A percentile compares a stretch with the other conserved stretches of the same genome.
phyloP scores from a whole-genome alignment of 2,888 invertebrate genomes.

The Deroplatys truncata region DNA sequence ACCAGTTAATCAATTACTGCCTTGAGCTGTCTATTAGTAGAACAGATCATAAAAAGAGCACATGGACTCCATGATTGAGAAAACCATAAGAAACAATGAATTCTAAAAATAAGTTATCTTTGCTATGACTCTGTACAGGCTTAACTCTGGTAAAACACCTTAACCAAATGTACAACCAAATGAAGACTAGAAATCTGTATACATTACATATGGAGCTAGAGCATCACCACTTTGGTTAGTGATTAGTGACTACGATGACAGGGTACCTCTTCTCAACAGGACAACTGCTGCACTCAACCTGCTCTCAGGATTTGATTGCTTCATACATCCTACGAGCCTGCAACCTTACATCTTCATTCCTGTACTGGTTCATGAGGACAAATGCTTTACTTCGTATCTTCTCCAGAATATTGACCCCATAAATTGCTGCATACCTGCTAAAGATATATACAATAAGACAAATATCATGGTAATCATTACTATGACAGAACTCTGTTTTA shows the following conservation, averaged over 20 bases:
- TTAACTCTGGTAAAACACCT: conserved; percentile 5
- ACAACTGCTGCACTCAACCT: conserved; percentile 14
- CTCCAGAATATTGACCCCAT: conserved; percentile 43
- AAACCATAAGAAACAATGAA: neutral
- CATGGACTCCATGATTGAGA: neutral
- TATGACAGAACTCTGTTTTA: neutral
- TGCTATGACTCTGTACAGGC: neutral
- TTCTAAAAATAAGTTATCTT: neutral
- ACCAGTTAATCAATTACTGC: too few species aligned
- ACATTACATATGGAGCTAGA: neutral
- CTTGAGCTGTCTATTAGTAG: neutral
- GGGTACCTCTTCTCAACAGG: conserved; percentile 23
- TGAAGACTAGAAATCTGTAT: neutral
- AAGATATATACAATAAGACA: conserved; percentile 21
- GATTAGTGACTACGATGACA: conserved; percentile 30
- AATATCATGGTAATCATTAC: neutral
- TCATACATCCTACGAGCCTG: conserved; percentile 41
- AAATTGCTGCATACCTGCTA: conserved; percentile 46
- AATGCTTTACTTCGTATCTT: conserved; percentile 42
- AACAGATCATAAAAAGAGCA: neutral
- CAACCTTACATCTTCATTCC: conserved; percentile 42
- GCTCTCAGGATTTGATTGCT: conserved; percentile 37
- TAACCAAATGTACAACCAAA: neutral
- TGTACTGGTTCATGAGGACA: conserved; percentile 41
- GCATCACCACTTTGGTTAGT: conserved; percentile 13